Conservation (phyloP, 2,113 vertebrate species). For the Burhinus oedicnemus region DNA sequence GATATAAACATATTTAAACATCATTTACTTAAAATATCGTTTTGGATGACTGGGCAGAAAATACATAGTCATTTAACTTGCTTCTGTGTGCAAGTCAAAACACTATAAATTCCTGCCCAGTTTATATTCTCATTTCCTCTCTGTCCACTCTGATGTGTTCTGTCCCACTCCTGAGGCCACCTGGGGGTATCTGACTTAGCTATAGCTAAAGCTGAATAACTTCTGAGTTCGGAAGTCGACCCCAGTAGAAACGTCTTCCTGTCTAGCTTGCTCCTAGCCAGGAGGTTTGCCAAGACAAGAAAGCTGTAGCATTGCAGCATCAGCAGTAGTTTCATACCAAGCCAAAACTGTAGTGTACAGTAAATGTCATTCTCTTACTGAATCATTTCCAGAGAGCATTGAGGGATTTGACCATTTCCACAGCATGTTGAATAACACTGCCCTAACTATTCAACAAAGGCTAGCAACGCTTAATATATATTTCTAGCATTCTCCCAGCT, state of each 20-base stretch:
- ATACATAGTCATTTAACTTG: neutral
- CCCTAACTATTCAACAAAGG: constrained; percentile 3
- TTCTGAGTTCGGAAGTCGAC: neutral
- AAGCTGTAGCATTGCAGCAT: constrained; percentile 1
- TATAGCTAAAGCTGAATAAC: neutral
- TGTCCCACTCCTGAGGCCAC: neutral
- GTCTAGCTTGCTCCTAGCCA: neutral
- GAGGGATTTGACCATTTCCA: constrained; percentile 50
- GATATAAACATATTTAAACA: neutral
- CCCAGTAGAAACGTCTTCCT: neutral
- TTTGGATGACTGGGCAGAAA: neutral
- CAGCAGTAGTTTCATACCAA: neutral
- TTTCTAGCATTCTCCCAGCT: constrained; percentile 33
- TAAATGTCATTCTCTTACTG: constrained; percentile 9
- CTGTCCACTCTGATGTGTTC: neutral
- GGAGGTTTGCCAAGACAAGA: neutral
- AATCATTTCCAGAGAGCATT: constrained; percentile 6
- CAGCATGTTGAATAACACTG: neutral
- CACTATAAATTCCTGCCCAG: neutral
- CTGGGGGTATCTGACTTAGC: neutral
- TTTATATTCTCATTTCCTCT: constrained; percentile 6
- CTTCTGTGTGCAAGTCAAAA: neutral
- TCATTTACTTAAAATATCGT: neutral
- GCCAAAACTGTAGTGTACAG: neutral
- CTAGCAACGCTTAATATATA: constrained; percentile 31